These are phyloP conservation scores for Gymnocypris eckloni DNA, from an alignment of 2,797 vertebrate genomes.

Conservation along the genomic window DNA sequence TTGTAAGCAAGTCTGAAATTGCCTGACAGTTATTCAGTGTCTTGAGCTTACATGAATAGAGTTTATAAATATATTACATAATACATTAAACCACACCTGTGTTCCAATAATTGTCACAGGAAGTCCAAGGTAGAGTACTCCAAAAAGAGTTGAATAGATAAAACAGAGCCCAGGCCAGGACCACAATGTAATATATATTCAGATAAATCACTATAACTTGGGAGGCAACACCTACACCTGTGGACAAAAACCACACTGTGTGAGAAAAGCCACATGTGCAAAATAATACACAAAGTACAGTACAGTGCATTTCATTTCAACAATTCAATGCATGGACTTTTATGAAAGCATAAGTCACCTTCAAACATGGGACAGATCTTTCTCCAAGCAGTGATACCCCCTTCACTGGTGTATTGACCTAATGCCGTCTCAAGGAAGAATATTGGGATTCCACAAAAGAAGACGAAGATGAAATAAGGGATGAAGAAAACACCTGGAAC, in stretches of 20 bases:
- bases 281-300: background rate
- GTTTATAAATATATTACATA: background rate
- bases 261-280: conserved; percentile 5
- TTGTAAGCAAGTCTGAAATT: background rate
- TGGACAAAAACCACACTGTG: conserved; percentile 21
- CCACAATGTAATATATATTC: conserved; percentile 89
- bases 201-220: conserved; percentile 87
- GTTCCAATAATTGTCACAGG: conserved; percentile 90
- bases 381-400: conserved; percentile 91
- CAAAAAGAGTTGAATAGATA: conserved; percentile 88
- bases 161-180: conserved; percentile 91
- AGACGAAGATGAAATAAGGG: conserved; percentile 91
- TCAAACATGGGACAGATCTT: conserved; percentile 95
- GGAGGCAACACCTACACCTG: conserved; percentile 90
- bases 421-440: conserved; percentile 92
- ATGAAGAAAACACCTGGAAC: conserved; percentile 90
- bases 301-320: background rate
- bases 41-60: rapidly evolving
- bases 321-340: background rate
- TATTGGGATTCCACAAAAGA: conserved; percentile 89
- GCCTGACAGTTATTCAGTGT: background rate
- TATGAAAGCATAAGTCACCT: conserved; percentile 75
- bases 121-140: conserved; percentile 86
- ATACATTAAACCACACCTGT: conserved; percentile 75
- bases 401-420: conserved; percentile 94